Evolutionary conservation across 2,113 vertebrate genomes (phyloP), one percentile per base, ranked within the genome.

Genomic region (Sinocyclocheilus anophthalmus): DNA sequence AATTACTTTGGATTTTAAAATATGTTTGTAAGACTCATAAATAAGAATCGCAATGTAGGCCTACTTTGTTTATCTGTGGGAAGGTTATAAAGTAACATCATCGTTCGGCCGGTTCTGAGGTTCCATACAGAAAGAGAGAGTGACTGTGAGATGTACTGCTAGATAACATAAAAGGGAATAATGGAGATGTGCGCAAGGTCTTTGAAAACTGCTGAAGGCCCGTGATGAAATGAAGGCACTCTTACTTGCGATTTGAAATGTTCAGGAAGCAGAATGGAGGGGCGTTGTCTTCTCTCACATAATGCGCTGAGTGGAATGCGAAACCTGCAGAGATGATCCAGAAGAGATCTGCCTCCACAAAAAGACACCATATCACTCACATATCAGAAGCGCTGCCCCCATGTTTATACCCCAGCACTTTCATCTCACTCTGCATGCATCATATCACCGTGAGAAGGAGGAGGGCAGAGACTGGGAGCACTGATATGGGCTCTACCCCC

Each of bases 391-490:
- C 6, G 10, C 69, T 67, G 79, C 85, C 75, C 53, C 26, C 86
- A 84, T 76, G 82, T 86, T 84, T 77, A 59, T 85, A 76, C 80
- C 63, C 61, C 63, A 24, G 42, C 42, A 82, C 86, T 86, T 72
- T 84, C 82, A 72, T 90, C 82, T 84, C 67, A 45, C 88, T 84
- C 81, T 37, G 30, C 73, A 85, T 75, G 75, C 84, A 63, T 86
- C 85, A 18, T 83, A 76, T 76, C 72, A 67, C n/a, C 9, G 14
- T 42, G 39, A 61, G 30, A 10, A 76, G 24, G 20, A 82, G 78
- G 82, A 78, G 30, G 65, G 59, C 70, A 61, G 59, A 93, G 92
- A 94, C 94, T 89, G 89, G 87, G 88, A 90, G 90, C 92, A 91
- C 90, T 93, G 93, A 95, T 94, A 87, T 84, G 80, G 86, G 77